Percentiles rank a stretch among this genome's conserved stretches.
These are phyloP conservation scores for Alouatta caraya DNA, from an alignment of 2,797 vertebrate genomes.

Conservation along the genomic window DNA sequence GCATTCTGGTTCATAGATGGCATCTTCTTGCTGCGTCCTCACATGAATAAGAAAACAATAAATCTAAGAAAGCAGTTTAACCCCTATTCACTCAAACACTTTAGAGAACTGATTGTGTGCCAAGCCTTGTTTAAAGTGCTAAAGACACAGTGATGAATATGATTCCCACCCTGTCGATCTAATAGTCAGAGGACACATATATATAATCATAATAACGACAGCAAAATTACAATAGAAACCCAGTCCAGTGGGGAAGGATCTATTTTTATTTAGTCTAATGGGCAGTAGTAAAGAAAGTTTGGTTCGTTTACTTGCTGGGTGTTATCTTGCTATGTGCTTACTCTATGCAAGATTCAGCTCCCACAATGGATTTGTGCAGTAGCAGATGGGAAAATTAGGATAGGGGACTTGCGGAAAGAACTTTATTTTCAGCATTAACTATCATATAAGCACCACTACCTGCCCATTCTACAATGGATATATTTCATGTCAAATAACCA, in stretches of 20 bases:
- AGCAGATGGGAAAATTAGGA: not conserved
- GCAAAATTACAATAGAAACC: not conserved
- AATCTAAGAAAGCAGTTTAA: not conserved
- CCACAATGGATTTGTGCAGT: not conserved
- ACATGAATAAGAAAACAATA: not conserved
- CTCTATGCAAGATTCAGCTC: not conserved
- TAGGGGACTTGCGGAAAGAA: not conserved
- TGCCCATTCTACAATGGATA: not conserved
- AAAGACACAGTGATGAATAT: not conserved
- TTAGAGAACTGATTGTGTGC: not conserved
- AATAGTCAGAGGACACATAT: not conserved
- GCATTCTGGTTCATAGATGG: not conserved
- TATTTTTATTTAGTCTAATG: not conserved
- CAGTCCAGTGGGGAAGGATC: not conserved
- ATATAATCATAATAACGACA: not conserved
- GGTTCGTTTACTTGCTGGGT: not conserved
- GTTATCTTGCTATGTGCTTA: not conserved
- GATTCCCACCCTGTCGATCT: not conserved
- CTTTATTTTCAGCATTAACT: not conserved
- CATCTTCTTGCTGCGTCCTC: not conserved
- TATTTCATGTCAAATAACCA: not conserved
- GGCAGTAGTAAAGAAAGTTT: not conserved
- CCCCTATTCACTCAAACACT: not conserved
- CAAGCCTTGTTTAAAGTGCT: not conserved
- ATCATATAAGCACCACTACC: not conserved